Evolutionary conservation across 2,888 invertebrate genomes (phyloP).

Genomic region (Lacanobia wlatinum): DNA sequence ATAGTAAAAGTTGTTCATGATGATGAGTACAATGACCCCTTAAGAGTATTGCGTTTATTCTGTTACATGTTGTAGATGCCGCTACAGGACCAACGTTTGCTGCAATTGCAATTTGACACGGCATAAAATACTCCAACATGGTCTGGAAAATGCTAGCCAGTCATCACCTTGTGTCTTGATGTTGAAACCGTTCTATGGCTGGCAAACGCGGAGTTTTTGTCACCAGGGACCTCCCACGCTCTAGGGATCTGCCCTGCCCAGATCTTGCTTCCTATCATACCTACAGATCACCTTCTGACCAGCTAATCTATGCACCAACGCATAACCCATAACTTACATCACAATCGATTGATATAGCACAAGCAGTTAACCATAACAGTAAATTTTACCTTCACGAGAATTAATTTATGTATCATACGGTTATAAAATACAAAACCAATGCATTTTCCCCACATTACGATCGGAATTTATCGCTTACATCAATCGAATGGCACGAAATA

Average conservation of each 20-base stretch:
- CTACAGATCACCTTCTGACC: not conserved
- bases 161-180: not conserved
- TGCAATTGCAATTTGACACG: no score
- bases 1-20: no score
- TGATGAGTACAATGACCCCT: no score
- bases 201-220: no score
- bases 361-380: conserved; percentile 25
- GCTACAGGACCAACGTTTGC: no score
- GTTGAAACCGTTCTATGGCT: no score
- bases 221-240: not conserved
- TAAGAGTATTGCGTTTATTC: no score
- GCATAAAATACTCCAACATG: not conserved
- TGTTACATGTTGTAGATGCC: no score
- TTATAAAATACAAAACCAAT: conserved; percentile 46
- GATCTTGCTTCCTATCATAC: not conserved
- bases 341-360: conserved; percentile 35
- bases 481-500: conserved; percentile 37
- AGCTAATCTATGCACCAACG: not conserved
- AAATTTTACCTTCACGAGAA: conserved; percentile 34
- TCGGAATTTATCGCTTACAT: conserved; percentile 42
- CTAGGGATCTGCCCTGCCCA: not conserved
- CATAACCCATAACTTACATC: conserved; percentile 7
- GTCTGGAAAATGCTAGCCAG: not conserved
- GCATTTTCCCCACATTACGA: conserved; percentile 50
- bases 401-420: conserved; percentile 47